Conservation (phyloP, 2,888 invertebrate genomes). For the Eilema griseolum region DNA sequence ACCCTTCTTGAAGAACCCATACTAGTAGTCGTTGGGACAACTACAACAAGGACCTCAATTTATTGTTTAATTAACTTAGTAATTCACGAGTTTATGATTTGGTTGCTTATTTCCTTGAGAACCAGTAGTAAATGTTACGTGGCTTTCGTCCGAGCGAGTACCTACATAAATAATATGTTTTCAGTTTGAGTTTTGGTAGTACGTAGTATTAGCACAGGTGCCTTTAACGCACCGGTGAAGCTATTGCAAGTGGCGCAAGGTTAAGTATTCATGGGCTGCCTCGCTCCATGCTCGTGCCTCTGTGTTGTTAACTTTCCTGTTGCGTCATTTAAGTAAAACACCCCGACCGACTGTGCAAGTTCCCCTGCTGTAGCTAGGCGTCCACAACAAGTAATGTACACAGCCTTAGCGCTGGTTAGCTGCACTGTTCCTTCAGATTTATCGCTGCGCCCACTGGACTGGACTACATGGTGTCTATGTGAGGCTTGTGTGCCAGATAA, state of each 20-base stretch:
- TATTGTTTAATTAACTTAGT: not conserved
- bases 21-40: too few relatives aligned
- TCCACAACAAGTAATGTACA: not conserved
- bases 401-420: not conserved
- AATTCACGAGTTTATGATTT: not conserved
- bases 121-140: not conserved
- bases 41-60: too few relatives aligned
- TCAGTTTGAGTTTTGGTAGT: not conserved
- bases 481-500: not conserved
- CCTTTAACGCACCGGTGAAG: not conserved
- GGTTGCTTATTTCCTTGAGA: not conserved
- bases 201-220: not conserved
- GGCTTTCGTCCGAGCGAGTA: not conserved
- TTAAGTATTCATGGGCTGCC: not conserved
- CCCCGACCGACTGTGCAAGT: not conserved
- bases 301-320: not conserved
- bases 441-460: not conserved
- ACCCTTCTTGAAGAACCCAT: too few relatives aligned
- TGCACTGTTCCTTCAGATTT: constrained; percentile 3
- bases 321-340: not conserved
- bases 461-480: not conserved
- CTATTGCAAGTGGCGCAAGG: not conserved
- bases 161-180: not conserved
- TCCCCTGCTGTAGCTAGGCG: not conserved
- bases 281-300: not conserved